phyloP scores from a whole-genome alignment of 2,888 invertebrate genomes.

The Miltochrista miniata region DNA sequence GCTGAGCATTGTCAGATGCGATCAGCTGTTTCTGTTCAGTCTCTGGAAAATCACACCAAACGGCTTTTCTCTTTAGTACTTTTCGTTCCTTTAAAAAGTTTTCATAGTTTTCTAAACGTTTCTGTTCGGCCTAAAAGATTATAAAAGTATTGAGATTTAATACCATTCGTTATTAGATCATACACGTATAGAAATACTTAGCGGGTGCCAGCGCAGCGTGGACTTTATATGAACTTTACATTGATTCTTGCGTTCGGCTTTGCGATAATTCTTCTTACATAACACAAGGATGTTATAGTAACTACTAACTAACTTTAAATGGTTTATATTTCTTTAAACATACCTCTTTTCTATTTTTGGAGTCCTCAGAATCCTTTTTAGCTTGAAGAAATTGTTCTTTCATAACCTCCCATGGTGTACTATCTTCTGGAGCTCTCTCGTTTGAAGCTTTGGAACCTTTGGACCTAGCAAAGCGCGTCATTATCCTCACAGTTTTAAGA shows the following conservation, averaged over 20 bases:
- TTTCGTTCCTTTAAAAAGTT: constrained; percentile 79
- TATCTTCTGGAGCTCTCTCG: constrained; percentile 86
- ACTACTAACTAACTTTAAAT: not conserved
- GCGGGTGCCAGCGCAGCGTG: too few relatives aligned
- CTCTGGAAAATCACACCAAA: constrained; percentile 84
- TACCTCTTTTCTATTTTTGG: constrained; percentile 68
- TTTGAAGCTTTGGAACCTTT: constrained; percentile 90
- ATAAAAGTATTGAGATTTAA: too few relatives aligned
- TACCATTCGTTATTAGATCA: too few relatives aligned
- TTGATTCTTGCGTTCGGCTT: too few relatives aligned
- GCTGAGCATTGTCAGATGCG: constrained; percentile 14
- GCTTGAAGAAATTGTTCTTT: constrained; percentile 84
- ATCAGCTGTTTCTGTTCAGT: constrained; percentile 7
- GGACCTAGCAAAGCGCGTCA: constrained; percentile 90
- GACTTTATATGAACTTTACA: too few relatives aligned
- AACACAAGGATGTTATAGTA: not conserved
- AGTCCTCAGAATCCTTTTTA: constrained; percentile 72
- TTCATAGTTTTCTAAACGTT: constrained; percentile 77
- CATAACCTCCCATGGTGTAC: constrained; percentile 90
- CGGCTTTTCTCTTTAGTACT: constrained; percentile 68
- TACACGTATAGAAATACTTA: too few relatives aligned
- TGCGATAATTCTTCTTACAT: not conserved
- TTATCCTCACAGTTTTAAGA: constrained; percentile 40
- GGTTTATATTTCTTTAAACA: not conserved
- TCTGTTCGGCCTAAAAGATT: constrained; percentile 66